Conservation (phyloP, 2,888 invertebrate species). For the Phytoseiulus persimilis region DNA sequence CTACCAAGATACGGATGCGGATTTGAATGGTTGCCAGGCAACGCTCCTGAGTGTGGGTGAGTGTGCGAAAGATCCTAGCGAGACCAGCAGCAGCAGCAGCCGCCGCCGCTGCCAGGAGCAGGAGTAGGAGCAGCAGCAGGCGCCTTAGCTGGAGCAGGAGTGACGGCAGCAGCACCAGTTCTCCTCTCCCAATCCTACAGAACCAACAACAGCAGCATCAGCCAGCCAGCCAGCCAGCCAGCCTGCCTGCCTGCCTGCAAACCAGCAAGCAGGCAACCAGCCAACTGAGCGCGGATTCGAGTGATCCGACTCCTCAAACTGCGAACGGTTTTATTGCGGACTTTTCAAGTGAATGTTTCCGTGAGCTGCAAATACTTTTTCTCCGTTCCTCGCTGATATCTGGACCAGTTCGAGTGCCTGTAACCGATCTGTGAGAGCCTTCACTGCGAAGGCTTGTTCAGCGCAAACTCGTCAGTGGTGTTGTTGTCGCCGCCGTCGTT, state of each 20-base stretch:
- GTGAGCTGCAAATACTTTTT: neutral
- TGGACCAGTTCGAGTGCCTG: neutral
- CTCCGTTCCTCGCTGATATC: neutral
- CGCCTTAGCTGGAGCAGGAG: neutral
- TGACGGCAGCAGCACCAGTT: neutral
- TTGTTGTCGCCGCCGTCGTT: neutral
- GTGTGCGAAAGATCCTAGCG: neutral
- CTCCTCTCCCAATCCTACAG: neutral
- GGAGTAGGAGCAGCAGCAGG: neutral
- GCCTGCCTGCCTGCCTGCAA: neutral
- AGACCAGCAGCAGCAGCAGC: neutral
- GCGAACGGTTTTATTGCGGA: neutral
- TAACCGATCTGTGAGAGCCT: no score
- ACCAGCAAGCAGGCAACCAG: neutral
- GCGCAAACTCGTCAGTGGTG: neutral
- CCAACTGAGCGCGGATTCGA: neutral
- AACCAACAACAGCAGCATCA: constrained; percentile 5
- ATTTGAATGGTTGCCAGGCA: constrained; percentile 37
- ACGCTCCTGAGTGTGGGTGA: constrained; percentile 36
- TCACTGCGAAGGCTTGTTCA: neutral
- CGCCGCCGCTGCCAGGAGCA: neutral
- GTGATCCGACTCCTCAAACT: neutral
- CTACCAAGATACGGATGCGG: constrained; percentile 30
- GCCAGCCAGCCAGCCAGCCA: neutral
- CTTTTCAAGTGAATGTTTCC: neutral